A percentile compares a stretch with the other conserved stretches of the same genome.
Conservation (phyloP, 2,113 vertebrate genomes). For the Alethe diademata region DNA sequence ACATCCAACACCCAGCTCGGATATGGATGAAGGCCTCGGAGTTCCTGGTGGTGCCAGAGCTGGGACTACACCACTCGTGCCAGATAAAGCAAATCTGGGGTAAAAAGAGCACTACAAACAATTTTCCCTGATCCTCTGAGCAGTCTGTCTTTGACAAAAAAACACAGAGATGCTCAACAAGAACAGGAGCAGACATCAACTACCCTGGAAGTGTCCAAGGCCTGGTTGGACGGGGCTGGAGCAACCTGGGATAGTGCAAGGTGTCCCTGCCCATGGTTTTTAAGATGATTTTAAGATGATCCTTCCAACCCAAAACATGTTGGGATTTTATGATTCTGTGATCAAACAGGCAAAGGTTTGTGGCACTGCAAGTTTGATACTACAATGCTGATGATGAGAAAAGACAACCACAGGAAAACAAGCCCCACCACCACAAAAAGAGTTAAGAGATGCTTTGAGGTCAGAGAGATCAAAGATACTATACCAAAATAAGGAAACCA, state of each 20-base stretch:
- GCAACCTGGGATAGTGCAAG: neutral
- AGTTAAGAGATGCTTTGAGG: neutral
- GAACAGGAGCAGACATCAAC: neutral
- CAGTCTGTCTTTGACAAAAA: neutral
- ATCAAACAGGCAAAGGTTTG: rapidly evolving
- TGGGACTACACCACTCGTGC: neutral
- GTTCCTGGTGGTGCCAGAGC: neutral
- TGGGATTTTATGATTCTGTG: neutral
- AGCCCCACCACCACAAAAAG: neutral
- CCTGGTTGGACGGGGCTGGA: rapidly evolving
- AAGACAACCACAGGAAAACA: neutral
- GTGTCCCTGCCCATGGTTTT: neutral
- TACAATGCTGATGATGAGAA: neutral
- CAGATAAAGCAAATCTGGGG: neutral
- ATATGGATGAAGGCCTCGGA: neutral
- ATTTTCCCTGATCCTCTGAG: neutral
- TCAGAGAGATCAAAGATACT: neutral
- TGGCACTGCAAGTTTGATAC: neutral
- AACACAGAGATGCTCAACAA: neutral
- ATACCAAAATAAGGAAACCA: neutral
- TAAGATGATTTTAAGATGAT: neutral
- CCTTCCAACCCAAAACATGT: neutral
- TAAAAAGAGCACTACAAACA: neutral
- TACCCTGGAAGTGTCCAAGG: neutral
- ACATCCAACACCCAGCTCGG: neutral